Conservation (phyloP, 64 coral and sea anemone genomes). For the Pocillopora verrucosa region DNA sequence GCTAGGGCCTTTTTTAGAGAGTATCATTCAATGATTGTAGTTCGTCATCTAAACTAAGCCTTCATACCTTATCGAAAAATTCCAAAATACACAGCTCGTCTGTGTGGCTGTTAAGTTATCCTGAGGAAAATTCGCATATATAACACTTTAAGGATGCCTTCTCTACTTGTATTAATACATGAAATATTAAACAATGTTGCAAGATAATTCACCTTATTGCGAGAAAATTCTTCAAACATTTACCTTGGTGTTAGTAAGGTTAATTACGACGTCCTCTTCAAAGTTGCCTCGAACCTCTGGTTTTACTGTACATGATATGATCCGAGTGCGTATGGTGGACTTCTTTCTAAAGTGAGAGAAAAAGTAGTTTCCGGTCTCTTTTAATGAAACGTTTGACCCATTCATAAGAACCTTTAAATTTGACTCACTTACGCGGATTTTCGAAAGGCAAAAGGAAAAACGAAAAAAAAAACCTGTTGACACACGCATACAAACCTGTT, state of each 20-base stretch:
- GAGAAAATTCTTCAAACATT: not conserved
- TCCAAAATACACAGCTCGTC: conserved; percentile 5
- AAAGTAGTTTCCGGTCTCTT: not conserved
- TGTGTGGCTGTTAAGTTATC: not conserved
- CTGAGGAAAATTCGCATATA: not conserved
- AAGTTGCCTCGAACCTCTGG: not conserved
- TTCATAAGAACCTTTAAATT: no score
- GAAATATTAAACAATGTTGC: not conserved
- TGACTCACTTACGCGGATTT: not conserved
- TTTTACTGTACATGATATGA: not conserved
- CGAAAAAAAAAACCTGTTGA: not conserved
- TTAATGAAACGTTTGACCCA: no score
- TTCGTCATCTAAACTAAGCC: not conserved
- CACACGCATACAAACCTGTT: not conserved
- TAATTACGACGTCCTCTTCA: not conserved
- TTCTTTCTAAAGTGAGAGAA: not conserved
- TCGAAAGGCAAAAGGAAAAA: not conserved
- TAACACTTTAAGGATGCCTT: not conserved
- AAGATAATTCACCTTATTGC: not conserved
- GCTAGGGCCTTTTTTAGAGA: not conserved
- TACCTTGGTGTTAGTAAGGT: conserved; percentile 11
- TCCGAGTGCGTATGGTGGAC: not conserved
- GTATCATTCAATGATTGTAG: not conserved
- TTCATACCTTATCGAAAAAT: conserved; percentile 3
- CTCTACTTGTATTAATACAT: no score